Evolutionary conservation across 2,888 invertebrate genomes (phyloP), one percentile per base, ranked within the genome.

Genomic region (Lasioglossum marginatum): DNA sequence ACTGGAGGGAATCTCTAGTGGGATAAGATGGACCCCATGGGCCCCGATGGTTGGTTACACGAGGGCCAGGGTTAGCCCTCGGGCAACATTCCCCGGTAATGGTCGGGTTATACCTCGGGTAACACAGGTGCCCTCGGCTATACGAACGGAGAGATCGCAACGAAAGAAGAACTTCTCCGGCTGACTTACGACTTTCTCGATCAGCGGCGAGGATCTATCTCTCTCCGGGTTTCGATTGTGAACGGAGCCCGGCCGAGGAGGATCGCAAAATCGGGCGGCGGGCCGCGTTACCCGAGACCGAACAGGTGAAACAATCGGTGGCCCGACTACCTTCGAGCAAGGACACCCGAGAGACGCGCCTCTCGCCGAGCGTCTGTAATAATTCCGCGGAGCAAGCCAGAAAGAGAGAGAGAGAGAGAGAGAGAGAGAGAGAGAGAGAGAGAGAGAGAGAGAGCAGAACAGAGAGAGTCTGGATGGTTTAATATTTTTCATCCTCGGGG

Each of bases 51-150:
- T 85, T 89, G 87, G 91, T 89, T 90, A 89, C 87, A 86, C 84
- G 87, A 91, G 90, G 92, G 91, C 89, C 92, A 91, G 92, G 92
- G 92, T 93, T 93, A 93, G 93, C 93, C 94, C 92, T 92, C 90
- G 93, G 94, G 94, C 94, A 94, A 93, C 94, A 94, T 94, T 94
- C 94, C 92, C 92, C 93, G 92, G 93, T 94, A 94, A 94, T 94
- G 93, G 93, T 92, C 91, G 93, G 94, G 93, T 92, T 93, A 92
- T 93, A 93, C 93, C 93, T 93, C 91, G 94, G 93, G 94, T 94
- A 94, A 94, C 94, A 94, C 94, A 94, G 94, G 94, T 94, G 94
- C 94, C 92, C 92, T 90, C 85, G 89, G 86, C 89, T 77, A 84
- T 34, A 66, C 66, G 66, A 66, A 31, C 80, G 83, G 81, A 85